These are phyloP conservation scores for Takifugu flavidus DNA, from an alignment of 2,113 vertebrate species.

Conservation along the genomic window DNA sequence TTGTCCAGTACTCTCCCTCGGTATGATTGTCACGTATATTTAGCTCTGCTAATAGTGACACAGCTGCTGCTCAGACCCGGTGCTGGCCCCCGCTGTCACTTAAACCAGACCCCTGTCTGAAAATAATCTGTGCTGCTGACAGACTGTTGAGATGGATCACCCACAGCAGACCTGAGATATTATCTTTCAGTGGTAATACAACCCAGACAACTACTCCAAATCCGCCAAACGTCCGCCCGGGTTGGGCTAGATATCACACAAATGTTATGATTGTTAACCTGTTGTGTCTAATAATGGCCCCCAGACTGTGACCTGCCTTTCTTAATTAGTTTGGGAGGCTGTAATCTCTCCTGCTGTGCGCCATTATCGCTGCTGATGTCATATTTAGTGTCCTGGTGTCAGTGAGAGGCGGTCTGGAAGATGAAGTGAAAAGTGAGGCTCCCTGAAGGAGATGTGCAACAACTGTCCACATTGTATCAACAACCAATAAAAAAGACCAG, in stretches of 20 bases:
- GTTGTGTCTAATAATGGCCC: slow-evolving; percentile 32
- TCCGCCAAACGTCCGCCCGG: slow-evolving; percentile 1
- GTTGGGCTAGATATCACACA: slow-evolving; percentile 15
- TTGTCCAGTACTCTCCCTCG: slow-evolving; percentile 34
- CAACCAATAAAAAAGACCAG: too few relatives aligned
- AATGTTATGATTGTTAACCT: slow-evolving; percentile 19
- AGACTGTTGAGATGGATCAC: slow-evolving; percentile 37
- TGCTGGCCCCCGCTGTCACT: slow-evolving; percentile 37
- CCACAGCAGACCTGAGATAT: slow-evolving; percentile 31
- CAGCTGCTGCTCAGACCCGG: slow-evolving; percentile 63
- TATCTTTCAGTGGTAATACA: slow-evolving; percentile 45
- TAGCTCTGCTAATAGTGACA: slow-evolving; percentile 46
- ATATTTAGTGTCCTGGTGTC: too few relatives aligned
- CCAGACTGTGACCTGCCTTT: slow-evolving; percentile 18
- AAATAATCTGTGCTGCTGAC: slow-evolving; percentile 56
- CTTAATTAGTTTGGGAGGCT: slow-evolving; percentile 20
- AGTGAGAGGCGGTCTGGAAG: too few relatives aligned
- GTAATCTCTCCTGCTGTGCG: slow-evolving; percentile 33
- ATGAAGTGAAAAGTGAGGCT: too few relatives aligned
- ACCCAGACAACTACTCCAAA: slow-evolving; percentile 26
- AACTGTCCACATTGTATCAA: too few relatives aligned
- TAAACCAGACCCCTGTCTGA: slow-evolving; percentile 50
- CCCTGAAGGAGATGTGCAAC: too few relatives aligned
- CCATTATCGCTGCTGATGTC: slow-evolving; percentile 1
- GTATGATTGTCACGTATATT: slow-evolving; percentile 61